Percentiles rank a stretch among this genome's conserved stretches.
These are phyloP conservation scores for Mirza zaza DNA, from an alignment of 2,113 vertebrate genomes.

Conservation along the genomic window DNA sequence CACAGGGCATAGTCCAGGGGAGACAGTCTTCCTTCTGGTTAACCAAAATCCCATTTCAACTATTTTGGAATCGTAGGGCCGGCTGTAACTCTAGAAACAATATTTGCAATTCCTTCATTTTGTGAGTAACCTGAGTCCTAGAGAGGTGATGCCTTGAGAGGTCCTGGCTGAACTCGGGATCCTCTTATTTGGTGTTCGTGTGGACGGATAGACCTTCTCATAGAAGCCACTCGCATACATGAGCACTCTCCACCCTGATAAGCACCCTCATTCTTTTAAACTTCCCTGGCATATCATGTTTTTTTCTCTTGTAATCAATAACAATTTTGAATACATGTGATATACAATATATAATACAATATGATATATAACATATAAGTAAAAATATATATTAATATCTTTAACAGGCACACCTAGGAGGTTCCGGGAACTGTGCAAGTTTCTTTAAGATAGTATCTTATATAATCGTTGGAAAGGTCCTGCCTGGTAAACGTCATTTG, in stretches of 20 bases:
- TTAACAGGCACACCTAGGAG: no score
- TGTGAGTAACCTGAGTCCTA: not conserved
- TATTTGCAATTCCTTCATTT: not conserved
- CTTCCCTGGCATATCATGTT: not conserved
- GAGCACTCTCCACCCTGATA: no score
- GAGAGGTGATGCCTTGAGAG: not conserved
- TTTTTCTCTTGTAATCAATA: not conserved
- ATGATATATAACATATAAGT: not conserved
- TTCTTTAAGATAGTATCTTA: not conserved
- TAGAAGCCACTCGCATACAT: not conserved
- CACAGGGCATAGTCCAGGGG: rapidly evolving
- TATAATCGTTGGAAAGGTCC: not conserved
- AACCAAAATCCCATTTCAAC: not conserved
- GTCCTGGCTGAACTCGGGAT: rapidly evolving
- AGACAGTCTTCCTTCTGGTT: not conserved
- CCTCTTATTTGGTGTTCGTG: not conserved
- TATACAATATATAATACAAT: rapidly evolving
- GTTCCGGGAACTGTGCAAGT: not conserved
- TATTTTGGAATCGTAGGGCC: not conserved
- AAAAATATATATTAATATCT: not conserved
- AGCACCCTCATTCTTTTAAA: not conserved
- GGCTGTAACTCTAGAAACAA: not conserved
- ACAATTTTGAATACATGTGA: not conserved
- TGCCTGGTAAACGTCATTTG: not conserved
- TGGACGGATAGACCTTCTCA: not conserved